Evolutionary conservation across 2,888 invertebrate genomes (phyloP), one percentile per base, ranked within the genome.

Genomic region (Cephus rjabovi): DNA sequence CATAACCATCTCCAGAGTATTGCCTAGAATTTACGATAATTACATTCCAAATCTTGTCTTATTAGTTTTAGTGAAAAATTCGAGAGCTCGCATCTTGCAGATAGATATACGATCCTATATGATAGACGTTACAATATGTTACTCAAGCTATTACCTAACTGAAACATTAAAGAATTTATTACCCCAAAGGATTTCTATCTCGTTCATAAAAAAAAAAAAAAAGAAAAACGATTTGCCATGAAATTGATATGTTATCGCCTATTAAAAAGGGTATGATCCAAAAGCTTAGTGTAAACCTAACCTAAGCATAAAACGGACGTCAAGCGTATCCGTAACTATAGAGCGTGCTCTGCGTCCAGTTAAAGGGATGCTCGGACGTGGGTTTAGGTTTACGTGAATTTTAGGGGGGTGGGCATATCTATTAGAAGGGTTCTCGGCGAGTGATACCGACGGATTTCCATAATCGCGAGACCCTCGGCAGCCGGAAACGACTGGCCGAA

Each of bases 221-320:
- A 56, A 40, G 12, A 56, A 56, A 56, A 56, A 56, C 23, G 23
- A 56, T 56, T 23, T 15, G 6, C 56, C 83, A 85, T 84, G 87
- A 89, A 89, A 90, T 89, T 90, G 89, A 89, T 90, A 89, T 87
- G 87, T 89, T 89, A 86, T 87, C 88, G 84, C 86, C 84, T 84
- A 87, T 88, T 89, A 89, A 87, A 86, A 85, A 83, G 84, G 81
- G 83, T 81, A 83, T 85, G 86, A 88, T 87, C 86, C 78, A 78
- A 83, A 81, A 83, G 87, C 86, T 87, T 83, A 82, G 82, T 81
- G 82, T 84, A 85, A 87, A 86, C 83, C 83, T 84, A 82, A 84
- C 79, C 83, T 77, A 79, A 77, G 81, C 79, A 80, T 76, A 85
- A 56, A 71, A 23, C 71, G 71, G 33, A 12, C 15, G 12, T 31